These are phyloP conservation scores for Trichacis sp. DNA, from an alignment of 2,888 invertebrate species.

Conservation along the genomic window DNA sequence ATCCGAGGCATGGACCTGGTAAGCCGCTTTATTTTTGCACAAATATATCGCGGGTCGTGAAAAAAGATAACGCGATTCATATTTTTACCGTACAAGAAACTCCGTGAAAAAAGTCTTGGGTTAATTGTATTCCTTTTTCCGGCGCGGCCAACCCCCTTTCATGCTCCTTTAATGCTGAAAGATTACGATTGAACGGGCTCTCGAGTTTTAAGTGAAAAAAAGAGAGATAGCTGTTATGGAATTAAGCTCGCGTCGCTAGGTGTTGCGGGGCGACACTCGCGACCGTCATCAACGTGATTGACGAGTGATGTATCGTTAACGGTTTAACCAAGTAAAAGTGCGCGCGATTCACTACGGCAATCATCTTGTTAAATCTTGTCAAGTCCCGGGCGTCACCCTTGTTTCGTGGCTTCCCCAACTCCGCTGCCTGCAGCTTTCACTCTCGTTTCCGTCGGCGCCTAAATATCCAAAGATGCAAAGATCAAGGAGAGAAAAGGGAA, in stretches of 20 bases:
- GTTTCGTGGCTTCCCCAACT: too few species aligned
- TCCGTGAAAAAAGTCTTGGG: too few species aligned
- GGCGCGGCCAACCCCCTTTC: too few species aligned
- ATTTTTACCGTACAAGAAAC: too few species aligned
- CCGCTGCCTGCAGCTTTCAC: conserved; percentile 35
- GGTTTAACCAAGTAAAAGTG: conserved; percentile 54
- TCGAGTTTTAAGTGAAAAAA: too few species aligned
- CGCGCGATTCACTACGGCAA: conserved; percentile 59
- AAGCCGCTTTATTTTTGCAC: conserved; percentile 9
- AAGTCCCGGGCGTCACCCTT: conserved; percentile 49
- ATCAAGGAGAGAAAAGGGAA: conserved; percentile 36
- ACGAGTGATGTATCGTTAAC: conserved; percentile 67
- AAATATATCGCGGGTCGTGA: conserved; percentile 3
- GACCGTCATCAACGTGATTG: conserved; percentile 64
- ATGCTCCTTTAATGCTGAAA: too few species aligned
- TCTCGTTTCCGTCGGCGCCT: conserved; percentile 30
- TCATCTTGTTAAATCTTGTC: conserved; percentile 60
- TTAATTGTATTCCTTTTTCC: too few species aligned
- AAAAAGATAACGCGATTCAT: too few species aligned
- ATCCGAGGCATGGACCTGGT: conserved; percentile 29
- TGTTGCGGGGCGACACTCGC: too few species aligned
- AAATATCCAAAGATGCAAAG: too few species aligned
- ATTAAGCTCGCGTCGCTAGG: conserved; percentile 11
- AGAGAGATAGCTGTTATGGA: too few species aligned
- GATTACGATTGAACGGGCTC: too few species aligned